Evolutionary conservation across 2,888 invertebrate genomes (phyloP), one percentile per base, ranked within the genome.

Genomic region (Calephelis perditalis): DNA sequence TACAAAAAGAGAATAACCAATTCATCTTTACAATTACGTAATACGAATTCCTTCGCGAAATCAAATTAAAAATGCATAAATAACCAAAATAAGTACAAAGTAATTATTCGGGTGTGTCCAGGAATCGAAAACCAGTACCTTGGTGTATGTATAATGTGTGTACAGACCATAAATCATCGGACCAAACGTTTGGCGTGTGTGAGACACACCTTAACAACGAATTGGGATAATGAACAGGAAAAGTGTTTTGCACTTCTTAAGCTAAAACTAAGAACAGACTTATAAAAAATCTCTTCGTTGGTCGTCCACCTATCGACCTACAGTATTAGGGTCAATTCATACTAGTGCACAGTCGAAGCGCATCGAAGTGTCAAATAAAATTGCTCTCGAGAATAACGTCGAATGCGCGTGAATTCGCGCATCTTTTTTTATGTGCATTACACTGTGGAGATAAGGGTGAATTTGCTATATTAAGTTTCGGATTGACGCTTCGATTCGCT

Each of bases 131-230:
- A 62, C 67, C 64, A 63, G 68, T 65, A 65, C 65, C 36, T 55
- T 40, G 58, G 35, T 54, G 59, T 54, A 62, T 54, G 59, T 54
- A 62, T 63, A 61, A 46, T 36, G 54, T 59, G 60, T 65, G 64
- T 66, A 64, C 66, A 62, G 55, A 56, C 62, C 81, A 76, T 85
- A 82, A 84, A 83, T 84, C 82, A 74, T 73, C 68, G 71, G 56
- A 56, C 46, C 60, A 56, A 56, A n/a, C 44, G 45, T 12, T 36
- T 52, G 54, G 61, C 71, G 73, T 76, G 70, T 66, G 68, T 69
- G 69, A 68, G 77, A 72, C 81, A 69, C 82, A 72, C 83, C 84
- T 84, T 81, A 82, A 82, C 84, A 79, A 81, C 84, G 84, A 80
- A 81, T 77, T 73, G 76, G 83, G 69, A 82, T 71, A 65, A 65